phyloP scores from a whole-genome alignment of 2,113 vertebrate genomes.

The Diglossa brunneiventris region DNA sequence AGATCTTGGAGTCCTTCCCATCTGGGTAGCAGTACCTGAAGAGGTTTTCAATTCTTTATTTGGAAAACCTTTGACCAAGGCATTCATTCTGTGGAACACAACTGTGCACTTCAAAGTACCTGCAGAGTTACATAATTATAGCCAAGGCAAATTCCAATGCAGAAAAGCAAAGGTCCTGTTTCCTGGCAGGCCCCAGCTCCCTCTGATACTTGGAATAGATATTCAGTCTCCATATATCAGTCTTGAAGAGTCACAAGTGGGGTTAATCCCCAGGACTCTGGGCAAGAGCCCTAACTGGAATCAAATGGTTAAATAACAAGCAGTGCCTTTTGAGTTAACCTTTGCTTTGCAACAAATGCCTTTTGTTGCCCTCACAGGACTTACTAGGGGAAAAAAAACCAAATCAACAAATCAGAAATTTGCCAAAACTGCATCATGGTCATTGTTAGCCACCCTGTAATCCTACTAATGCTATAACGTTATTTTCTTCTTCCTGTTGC shows the following conservation, averaged over 20 bases:
- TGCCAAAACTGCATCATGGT: background rate
- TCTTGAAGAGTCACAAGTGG: background rate
- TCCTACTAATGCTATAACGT: background rate
- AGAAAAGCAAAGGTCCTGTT: background rate
- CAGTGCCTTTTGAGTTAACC: background rate
- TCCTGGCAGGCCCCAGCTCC: background rate
- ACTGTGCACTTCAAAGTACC: background rate
- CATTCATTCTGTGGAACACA: background rate
- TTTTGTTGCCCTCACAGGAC: background rate
- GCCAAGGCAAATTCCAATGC: background rate
- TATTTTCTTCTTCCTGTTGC: background rate
- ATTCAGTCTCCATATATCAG: background rate
- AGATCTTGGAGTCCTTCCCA: background rate
- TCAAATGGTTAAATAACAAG: background rate
- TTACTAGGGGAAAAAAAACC: background rate
- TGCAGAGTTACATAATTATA: background rate
- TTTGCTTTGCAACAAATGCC: background rate
- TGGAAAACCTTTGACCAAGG: background rate
- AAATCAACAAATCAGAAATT: background rate
- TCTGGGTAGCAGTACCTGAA: background rate
- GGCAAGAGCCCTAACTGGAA: background rate
- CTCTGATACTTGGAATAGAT: background rate
- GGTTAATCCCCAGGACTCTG: background rate
- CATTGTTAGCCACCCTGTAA: background rate
- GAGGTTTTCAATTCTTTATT: background rate